phyloP scores from a whole-genome alignment of 2,797 vertebrate species.

The Thripadectes ignobilis region DNA sequence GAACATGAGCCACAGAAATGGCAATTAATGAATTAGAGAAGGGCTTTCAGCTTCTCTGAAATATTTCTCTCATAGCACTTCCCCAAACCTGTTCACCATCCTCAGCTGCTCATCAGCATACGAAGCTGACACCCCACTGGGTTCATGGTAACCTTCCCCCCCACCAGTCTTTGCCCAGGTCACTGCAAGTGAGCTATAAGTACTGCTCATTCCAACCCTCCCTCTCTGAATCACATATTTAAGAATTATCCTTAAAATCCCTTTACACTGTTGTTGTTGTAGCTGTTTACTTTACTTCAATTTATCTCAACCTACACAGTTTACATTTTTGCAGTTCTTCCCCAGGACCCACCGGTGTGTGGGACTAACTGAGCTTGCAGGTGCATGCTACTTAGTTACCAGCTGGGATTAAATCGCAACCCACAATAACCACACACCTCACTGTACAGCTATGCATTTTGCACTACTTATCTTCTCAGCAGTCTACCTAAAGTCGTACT shows the following conservation, averaged over 20 bases:
- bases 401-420: neutral
- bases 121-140: neutral
- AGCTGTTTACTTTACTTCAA: neutral
- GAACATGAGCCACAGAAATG: slow-evolving; percentile 11
- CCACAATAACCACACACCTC: neutral
- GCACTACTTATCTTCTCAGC: neutral
- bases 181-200: neutral
- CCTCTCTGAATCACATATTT: neutral
- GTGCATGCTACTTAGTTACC: neutral
- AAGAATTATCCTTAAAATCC: neutral
- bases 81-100: neutral
- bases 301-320: neutral
- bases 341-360: neutral
- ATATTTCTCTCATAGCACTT: neutral
- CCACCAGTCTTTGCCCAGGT: slow-evolving; percentile 11
- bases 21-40: neutral
- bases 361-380: neutral
- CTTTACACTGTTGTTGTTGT: neutral
- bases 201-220: neutral
- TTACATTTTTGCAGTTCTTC: neutral
- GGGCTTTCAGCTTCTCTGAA: slow-evolving; percentile 25
- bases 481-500: neutral
- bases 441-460: neutral
- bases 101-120: neutral
- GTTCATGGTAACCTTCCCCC: neutral